These are phyloP conservation scores for Ectropis crepuscularia DNA, from an alignment of 2,888 invertebrate genomes.

Conservation along the genomic window DNA sequence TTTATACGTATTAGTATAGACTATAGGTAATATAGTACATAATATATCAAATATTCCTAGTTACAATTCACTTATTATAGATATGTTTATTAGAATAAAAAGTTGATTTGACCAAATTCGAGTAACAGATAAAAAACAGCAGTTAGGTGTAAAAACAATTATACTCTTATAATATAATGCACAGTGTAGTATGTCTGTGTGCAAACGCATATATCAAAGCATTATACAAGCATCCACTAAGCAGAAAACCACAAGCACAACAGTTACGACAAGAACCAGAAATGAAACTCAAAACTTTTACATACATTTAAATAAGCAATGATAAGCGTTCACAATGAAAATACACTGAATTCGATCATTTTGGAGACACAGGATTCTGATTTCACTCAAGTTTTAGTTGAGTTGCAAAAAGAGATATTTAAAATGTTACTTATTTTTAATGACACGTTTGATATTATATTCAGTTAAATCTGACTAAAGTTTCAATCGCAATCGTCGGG, in stretches of 20 bases:
- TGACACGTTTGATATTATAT: too few species aligned
- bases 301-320: not conserved
- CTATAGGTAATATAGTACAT: too few species aligned
- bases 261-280: not conserved
- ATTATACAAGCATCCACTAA: slow-evolving; percentile 10
- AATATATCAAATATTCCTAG: too few species aligned
- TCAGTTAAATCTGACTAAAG: too few species aligned
- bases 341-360: not conserved
- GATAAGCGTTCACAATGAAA: slow-evolving; percentile 8
- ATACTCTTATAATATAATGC: too few species aligned
- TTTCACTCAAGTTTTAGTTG: not conserved
- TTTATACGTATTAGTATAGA: too few species aligned
- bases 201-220: not conserved
- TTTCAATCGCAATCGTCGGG: too few species aligned
- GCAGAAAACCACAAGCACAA: slow-evolving; percentile 11
- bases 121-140: not conserved
- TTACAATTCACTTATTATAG: too few species aligned
- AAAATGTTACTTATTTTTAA: too few species aligned
- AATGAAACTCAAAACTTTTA: not conserved
- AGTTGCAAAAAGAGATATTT: too few species aligned
- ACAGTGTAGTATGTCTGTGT: not conserved
- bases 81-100: too few species aligned
- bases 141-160: not conserved
- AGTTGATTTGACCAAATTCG: too few species aligned
- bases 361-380: slow-evolving; percentile 5